Conservation (phyloP, 2,113 vertebrate species). For the Notothenia coriiceps region DNA sequence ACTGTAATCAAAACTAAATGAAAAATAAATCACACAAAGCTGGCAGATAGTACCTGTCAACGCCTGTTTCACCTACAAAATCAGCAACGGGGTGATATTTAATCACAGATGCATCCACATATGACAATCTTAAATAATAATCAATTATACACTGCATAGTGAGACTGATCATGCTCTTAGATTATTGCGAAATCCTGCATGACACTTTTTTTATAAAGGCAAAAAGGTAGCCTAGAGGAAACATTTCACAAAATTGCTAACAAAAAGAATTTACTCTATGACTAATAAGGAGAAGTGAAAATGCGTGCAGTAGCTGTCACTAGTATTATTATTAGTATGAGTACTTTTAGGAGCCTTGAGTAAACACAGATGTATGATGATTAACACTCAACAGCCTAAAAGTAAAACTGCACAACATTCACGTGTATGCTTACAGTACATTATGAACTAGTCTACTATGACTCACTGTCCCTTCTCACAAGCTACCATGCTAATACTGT, state of each 20-base stretch:
- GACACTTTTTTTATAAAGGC: background rate
- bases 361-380: background rate
- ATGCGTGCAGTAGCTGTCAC: background rate
- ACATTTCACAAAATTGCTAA: background rate
- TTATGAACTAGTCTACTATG: background rate
- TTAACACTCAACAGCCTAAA: background rate
- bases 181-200: background rate
- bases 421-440: background rate
- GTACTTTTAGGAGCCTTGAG: background rate
- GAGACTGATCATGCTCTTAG: background rate
- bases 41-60: slow-evolving; percentile 8
- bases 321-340: background rate
- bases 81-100: background rate
- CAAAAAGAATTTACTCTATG: background rate
- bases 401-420: background rate
- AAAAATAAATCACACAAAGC: slow-evolving; percentile 20
- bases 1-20: slow-evolving; percentile 45
- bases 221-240: background rate
- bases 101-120: background rate
- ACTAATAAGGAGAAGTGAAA: background rate
- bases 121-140: background rate
- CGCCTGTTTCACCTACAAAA: background rate
- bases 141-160: background rate
- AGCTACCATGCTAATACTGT: background rate
- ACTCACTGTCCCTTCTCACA: background rate